Percentiles rank a stretch among this genome's conserved stretches.
These are phyloP conservation scores for Melanophora roralis DNA, from an alignment of 2,888 invertebrate species.

Conservation along the genomic window DNA sequence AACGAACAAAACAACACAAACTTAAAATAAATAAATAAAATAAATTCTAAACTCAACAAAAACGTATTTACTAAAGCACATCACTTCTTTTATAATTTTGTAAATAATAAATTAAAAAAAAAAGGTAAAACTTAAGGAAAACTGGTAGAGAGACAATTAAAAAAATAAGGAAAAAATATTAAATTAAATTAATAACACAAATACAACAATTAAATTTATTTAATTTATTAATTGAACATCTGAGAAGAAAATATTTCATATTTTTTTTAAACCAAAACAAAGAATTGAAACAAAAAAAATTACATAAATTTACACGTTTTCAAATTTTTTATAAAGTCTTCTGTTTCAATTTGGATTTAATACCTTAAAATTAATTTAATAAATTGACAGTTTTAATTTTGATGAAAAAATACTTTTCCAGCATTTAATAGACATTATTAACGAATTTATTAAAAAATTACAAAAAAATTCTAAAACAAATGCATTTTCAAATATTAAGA, in stretches of 20 bases:
- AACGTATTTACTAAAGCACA: constrained; percentile 37
- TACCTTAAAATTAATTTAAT: background rate
- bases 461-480: background rate
- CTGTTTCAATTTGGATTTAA: no score
- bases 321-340: no score
- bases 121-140: constrained; percentile 39
- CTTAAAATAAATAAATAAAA: background rate
- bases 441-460: constrained; percentile 45
- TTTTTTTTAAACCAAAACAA: constrained; percentile 16
- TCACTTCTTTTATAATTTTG: constrained; percentile 36
- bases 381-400: background rate
- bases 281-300: background rate
- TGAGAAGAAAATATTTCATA: constrained; percentile 43
- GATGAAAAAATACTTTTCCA: background rate
- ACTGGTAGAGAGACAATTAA: constrained; percentile 59
- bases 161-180: background rate
- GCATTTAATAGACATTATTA: constrained; percentile 49
- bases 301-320: background rate
- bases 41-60: constrained; percentile 45
- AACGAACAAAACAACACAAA: constrained; percentile 51
- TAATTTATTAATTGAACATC: background rate
- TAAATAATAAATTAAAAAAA: constrained; percentile 42
- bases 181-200: constrained; percentile 3
- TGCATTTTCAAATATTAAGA: background rate
- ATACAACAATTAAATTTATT: constrained; percentile 15